These are phyloP conservation scores for Threskiornis aethiopicus DNA, from an alignment of 2,797 vertebrate species.

Conservation along the genomic window DNA sequence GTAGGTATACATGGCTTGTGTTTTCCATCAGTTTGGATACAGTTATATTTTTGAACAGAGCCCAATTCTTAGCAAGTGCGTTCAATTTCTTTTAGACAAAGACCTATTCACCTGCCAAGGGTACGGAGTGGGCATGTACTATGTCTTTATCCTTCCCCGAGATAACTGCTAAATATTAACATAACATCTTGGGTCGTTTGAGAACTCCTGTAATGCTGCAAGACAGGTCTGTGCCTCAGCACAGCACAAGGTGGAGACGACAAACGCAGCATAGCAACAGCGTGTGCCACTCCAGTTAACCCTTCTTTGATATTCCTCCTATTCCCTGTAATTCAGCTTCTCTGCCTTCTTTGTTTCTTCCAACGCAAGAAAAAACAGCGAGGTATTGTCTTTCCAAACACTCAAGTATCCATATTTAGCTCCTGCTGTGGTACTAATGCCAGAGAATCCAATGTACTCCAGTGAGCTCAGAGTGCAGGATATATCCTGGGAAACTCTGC, in stretches of 20 bases:
- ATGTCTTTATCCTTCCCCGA: not conserved
- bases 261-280: slow-evolving; percentile 17
- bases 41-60: not conserved
- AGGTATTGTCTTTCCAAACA: slow-evolving; percentile 49
- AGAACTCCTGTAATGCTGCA: slow-evolving; percentile 55
- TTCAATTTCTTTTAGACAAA: not conserved
- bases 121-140: not conserved
- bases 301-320: not conserved
- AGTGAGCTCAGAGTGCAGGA: slow-evolving; percentile 23
- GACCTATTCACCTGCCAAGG: not conserved
- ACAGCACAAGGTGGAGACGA: not conserved
- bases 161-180: slow-evolving; percentile 18
- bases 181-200: not conserved
- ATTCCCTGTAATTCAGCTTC: not conserved
- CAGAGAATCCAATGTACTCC: slow-evolving; percentile 21
- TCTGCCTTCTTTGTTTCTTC: slow-evolving; percentile 1
- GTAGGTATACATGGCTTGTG: not conserved
- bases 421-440: slow-evolving; percentile 31
- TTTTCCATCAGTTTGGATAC: not conserved
- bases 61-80: not conserved
- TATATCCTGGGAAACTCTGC: slow-evolving; percentile 12
- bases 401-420: slow-evolving; percentile 43
- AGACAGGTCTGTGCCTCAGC: slow-evolving; percentile 46
- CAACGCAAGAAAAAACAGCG: not conserved
- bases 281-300: not conserved